A percentile compares a stretch with the other conserved stretches of the same genome.
Conservation (phyloP, 2,888 invertebrate genomes). For the Rotaria sp. region DNA sequence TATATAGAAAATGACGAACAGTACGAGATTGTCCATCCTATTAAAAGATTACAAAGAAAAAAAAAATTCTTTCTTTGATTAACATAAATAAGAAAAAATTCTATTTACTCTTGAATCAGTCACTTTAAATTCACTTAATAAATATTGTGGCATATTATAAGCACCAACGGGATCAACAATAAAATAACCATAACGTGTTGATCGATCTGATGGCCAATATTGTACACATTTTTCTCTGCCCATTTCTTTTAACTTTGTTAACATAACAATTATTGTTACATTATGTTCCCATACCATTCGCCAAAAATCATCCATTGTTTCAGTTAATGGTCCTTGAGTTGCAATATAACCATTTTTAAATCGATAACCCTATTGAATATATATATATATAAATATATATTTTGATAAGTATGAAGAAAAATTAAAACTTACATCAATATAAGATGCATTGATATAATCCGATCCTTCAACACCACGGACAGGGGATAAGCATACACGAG, state of each 20-base stretch:
- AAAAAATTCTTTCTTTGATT: too few relatives aligned
- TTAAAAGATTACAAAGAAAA: not conserved
- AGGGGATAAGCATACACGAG: not conserved
- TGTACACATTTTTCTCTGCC: slow-evolving; percentile 96
- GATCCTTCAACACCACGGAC: slow-evolving; percentile 60
- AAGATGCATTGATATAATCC: slow-evolving; percentile 96
- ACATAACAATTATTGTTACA: slow-evolving; percentile 95
- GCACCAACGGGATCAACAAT: slow-evolving; percentile 98
- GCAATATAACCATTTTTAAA: slow-evolving; percentile 88
- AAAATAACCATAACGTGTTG: slow-evolving; percentile 90
- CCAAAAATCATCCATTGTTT: slow-evolving; percentile 98
- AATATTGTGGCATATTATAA: slow-evolving; percentile 98
- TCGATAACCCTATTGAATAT: slow-evolving; percentile 49
- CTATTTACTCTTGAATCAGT: slow-evolving; percentile 72
- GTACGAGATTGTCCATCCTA: slow-evolving; percentile 79
- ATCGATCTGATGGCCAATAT: slow-evolving; percentile 97
- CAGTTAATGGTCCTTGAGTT: slow-evolving; percentile 82
- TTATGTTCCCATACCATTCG: slow-evolving; percentile 99
- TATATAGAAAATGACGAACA: slow-evolving; percentile 57
- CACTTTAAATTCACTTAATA: slow-evolving; percentile 93
- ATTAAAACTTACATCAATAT: slow-evolving; percentile 72
- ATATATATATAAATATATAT: not conserved
- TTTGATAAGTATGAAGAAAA: too few relatives aligned
- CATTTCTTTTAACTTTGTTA: slow-evolving; percentile 94
- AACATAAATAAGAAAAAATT: too few relatives aligned